Percentiles rank a stretch among this genome's conserved stretches.
Conservation (phyloP, 2,888 invertebrate genomes). For the Eupithecia insigniata region DNA sequence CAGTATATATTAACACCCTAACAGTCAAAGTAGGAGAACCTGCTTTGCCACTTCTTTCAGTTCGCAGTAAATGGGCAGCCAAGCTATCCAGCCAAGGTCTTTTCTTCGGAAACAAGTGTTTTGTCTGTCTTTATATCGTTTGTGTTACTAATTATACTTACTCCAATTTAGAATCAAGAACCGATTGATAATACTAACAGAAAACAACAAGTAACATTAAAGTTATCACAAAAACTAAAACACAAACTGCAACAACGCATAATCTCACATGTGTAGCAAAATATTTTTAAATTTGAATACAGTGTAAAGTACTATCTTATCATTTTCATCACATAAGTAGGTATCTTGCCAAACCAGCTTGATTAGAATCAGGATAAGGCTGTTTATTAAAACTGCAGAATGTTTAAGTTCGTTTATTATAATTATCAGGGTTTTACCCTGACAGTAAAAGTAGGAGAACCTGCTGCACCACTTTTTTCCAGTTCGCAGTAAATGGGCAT, state of each 20-base stretch:
- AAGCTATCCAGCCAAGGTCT: slow-evolving; percentile 2
- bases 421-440: slow-evolving; percentile 12
- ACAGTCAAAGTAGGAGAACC: slow-evolving; percentile 17
- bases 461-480: slow-evolving; percentile 15
- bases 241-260: too few species aligned
- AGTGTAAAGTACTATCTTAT: too few species aligned
- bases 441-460: slow-evolving; percentile 18
- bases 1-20: slow-evolving; percentile 12
- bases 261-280: too few species aligned
- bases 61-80: slow-evolving; percentile 10
- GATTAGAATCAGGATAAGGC: not conserved
- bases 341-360: not conserved
- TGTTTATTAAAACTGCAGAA: not conserved
- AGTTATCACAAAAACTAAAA: too few species aligned
- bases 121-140: not conserved
- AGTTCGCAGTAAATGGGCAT: slow-evolving; percentile 9
- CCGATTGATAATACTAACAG: too few species aligned
- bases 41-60: slow-evolving; percentile 15
- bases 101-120: slow-evolving; percentile 4
- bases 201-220: too few species aligned
- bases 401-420: slow-evolving; percentile 14
- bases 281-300: too few species aligned
- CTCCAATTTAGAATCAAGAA: too few species aligned
- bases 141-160: not conserved
- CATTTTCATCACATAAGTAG: not conserved